Conservation (phyloP, 1,140 invertebrate genomes). For the Macrotrachela quadricornifera region DNA sequence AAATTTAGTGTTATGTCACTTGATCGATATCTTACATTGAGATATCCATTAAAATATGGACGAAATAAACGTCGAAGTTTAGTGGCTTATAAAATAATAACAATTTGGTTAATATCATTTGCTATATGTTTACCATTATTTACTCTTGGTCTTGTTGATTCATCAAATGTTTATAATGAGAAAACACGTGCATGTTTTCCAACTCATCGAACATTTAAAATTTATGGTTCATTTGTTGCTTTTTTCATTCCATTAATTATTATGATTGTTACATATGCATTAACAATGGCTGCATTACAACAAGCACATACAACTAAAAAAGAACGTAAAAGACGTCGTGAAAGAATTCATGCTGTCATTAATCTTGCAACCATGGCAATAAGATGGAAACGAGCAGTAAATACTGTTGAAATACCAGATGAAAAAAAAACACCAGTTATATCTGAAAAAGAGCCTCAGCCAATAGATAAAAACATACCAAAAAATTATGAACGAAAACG, state of each 20-base stretch:
- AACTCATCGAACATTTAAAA: constrained; percentile 58
- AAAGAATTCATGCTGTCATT: no score
- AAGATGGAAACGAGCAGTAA: no score
- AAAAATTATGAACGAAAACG: no score
- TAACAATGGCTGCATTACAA: constrained; percentile 43
- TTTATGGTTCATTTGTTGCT: constrained; percentile 71
- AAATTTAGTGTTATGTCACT: constrained; percentile 29
- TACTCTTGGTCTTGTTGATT: constrained; percentile 49
- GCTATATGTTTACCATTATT: constrained; percentile 66
- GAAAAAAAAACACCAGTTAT: no score
- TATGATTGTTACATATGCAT: constrained; percentile 73
- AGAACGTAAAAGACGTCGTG: no score
- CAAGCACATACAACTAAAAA: background rate
- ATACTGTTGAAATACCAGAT: no score
- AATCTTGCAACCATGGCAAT: no score
- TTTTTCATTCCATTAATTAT: constrained; percentile 83
- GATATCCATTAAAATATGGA: constrained; percentile 65
- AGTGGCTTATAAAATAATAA: constrained; percentile 60
- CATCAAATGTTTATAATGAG: constrained; percentile 23
- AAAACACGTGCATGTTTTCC: constrained; percentile 42
- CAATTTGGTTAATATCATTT: constrained; percentile 67
- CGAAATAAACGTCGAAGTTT: constrained; percentile 61
- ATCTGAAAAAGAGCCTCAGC: no score
- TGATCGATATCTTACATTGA: constrained; percentile 55
- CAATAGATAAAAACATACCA: no score